Conservation (phyloP, 2,888 invertebrate genomes). For the Andrena minutula region DNA sequence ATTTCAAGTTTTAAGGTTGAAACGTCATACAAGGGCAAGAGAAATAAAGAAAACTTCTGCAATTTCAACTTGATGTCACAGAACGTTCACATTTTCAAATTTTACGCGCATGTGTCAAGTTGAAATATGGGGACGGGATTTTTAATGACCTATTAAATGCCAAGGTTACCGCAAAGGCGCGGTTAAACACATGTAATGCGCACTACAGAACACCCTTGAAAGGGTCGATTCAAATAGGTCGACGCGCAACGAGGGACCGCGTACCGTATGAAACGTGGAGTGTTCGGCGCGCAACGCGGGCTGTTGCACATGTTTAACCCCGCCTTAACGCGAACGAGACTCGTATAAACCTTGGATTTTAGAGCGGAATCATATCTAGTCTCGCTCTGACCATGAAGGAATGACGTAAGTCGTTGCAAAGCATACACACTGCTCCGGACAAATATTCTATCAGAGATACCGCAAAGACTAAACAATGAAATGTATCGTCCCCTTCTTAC, state of each 20-base stretch:
- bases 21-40: background rate
- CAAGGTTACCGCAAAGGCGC: background rate
- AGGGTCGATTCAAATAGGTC: too few species aligned
- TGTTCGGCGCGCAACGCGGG: too few species aligned
- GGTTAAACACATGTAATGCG: too few species aligned
- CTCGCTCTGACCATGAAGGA: constrained; percentile 41
- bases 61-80: background rate
- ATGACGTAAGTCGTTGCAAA: constrained; percentile 53
- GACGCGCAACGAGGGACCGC: too few species aligned
- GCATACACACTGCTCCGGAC: constrained; percentile 47
- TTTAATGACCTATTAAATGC: constrained; percentile 14
- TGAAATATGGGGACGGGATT: background rate
- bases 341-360: constrained; percentile 37
- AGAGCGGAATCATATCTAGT: constrained; percentile 35
- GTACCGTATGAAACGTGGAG: too few species aligned
- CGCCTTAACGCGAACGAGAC: background rate
- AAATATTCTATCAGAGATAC: background rate
- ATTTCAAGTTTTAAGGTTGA: too few species aligned
- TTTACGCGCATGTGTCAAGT: background rate
- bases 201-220: too few species aligned
- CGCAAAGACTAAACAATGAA: background rate
- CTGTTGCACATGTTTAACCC: too few species aligned
- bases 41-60: background rate
- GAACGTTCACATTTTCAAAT: background rate
- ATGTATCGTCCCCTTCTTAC: background rate